Conservation (phyloP, 2,888 invertebrate genomes). For the Temnothorax rugatulus region DNA sequence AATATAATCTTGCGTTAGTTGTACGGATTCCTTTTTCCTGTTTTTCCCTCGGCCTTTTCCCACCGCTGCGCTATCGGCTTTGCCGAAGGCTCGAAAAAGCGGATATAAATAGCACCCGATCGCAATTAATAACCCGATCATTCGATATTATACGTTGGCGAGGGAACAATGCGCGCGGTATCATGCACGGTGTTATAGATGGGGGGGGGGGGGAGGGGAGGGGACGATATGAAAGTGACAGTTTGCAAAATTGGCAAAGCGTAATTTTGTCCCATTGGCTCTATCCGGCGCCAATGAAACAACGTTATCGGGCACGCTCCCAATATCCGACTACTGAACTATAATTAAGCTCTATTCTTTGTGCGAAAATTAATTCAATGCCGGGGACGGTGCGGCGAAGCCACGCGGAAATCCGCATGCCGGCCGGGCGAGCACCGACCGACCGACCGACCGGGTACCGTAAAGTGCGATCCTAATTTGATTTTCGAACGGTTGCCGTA, state of each 20-base stretch:
- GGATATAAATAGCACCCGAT: conserved; percentile 39
- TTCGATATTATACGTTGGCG: conserved; percentile 57
- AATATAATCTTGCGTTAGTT: conserved; percentile 32
- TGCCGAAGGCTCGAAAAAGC: background rate
- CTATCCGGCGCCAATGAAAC: conserved; percentile 65
- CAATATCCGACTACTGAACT: conserved; percentile 72
- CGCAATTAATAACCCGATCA: conserved; percentile 63
- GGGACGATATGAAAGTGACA: conserved; percentile 69
- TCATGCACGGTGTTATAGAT: conserved; percentile 29
- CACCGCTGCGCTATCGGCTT: background rate
- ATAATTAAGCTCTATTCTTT: conserved; percentile 78
- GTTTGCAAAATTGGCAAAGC: conserved; percentile 74
- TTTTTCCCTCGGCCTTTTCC: background rate
- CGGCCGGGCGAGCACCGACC: conserved; percentile 17
- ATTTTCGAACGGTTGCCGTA: conserved; percentile 21
- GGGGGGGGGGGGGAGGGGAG: background rate
- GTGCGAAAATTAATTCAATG: conserved; percentile 68
- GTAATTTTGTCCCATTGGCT: conserved; percentile 70
- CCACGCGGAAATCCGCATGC: conserved; percentile 51
- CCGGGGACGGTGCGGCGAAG: conserved; percentile 31
- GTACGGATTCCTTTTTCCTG: conserved; percentile 5
- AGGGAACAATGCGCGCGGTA: conserved; percentile 53
- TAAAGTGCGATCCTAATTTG: conserved; percentile 53
- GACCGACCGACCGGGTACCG: conserved; percentile 26
- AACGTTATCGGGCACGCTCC: conserved; percentile 77